Evolutionary conservation across 2,888 invertebrate species (phyloP).

Genomic region (Trachelus troglodyta): DNA sequence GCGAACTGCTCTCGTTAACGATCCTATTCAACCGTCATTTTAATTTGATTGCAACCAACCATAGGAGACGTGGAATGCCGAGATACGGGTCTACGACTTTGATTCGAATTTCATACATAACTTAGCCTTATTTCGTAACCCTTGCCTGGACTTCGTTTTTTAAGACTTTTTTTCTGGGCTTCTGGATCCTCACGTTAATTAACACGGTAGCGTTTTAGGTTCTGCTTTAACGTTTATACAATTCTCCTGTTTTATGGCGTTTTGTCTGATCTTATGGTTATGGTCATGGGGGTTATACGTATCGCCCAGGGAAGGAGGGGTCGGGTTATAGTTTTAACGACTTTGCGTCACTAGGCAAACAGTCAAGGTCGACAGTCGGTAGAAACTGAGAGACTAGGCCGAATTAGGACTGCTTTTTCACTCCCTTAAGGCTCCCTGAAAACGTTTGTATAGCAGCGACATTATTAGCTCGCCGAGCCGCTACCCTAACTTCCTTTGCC

Average conservation of each 20-base stretch:
- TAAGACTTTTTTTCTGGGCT: too few relatives aligned
- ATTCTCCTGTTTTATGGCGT: neutral
- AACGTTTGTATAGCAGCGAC: conserved; percentile 5
- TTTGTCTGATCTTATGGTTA: neutral
- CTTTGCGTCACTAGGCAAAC: neutral
- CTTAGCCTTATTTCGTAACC: neutral
- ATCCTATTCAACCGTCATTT: conserved; percentile 39
- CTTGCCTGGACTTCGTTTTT: neutral
- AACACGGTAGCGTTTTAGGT: too few relatives aligned
- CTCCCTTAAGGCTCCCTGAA: neutral
- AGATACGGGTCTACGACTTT: neutral
- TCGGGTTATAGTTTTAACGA: neutral
- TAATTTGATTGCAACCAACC: conserved; percentile 36
- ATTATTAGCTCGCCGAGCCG: conserved; percentile 19
- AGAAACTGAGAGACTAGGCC: neutral
- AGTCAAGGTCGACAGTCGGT: conserved; percentile 1
- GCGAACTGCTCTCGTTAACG: conserved; percentile 36
- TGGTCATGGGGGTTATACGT: neutral
- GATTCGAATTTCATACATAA: neutral
- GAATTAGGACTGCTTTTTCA: neutral
- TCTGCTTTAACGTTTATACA: neutral
- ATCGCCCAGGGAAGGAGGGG: neutral
- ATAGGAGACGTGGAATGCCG: neutral
- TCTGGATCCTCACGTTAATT: too few relatives aligned
- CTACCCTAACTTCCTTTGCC: neutral